Base-by-base conservation (phyloP, 2,797 vertebrate genomes). In the Cygnus olor region DNA sequence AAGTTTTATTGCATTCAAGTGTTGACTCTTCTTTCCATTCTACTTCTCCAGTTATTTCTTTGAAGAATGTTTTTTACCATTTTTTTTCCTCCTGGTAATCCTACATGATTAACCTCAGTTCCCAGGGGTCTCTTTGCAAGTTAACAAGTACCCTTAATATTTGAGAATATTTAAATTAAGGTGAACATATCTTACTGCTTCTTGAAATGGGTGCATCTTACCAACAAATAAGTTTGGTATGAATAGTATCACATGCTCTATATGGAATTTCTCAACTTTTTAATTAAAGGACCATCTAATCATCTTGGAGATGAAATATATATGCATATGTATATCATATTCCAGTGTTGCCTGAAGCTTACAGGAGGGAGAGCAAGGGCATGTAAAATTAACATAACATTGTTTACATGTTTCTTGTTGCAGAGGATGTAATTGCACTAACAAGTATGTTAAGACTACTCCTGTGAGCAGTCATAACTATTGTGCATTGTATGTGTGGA, bases 401-500 rank as follows among this genome's bases (percentile, higher is more conserved):
- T 56, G 3, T 12, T 60, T 42, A 30, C 14, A 18, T 57, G 2
- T 51, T 65, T 80, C 44, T 69, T 78, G 6, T 30, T 69, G 34
- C 56, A 95, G 56, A 68, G 32, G 21, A 5, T 51, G 28, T 9
- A 69, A 17, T 32, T 65, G 30, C 70, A 44, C 24, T 6, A 86
- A 4, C 14, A 87, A 30, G 15, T 28, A 38, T 8, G 22, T 32
- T 65, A 10, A 81, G 27, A 70, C 30, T 47, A 6, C 24, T 49
- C n/a, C 47, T 66, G 38, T 71, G 24, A 72, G 24, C 30, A 34
- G 22, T 42, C 57, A 56, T 66, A 42, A 32, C 4, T 11, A n/a
- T 4, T 0, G 1, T 19, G 9, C 32, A 20, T 11, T 16, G 5
- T 7, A 42, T 21, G 5, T 3, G 2, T 10, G 53, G 0, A 1